phyloP scores from a whole-genome alignment of 2,113 vertebrate species.

The Takifugu bimaculatus region DNA sequence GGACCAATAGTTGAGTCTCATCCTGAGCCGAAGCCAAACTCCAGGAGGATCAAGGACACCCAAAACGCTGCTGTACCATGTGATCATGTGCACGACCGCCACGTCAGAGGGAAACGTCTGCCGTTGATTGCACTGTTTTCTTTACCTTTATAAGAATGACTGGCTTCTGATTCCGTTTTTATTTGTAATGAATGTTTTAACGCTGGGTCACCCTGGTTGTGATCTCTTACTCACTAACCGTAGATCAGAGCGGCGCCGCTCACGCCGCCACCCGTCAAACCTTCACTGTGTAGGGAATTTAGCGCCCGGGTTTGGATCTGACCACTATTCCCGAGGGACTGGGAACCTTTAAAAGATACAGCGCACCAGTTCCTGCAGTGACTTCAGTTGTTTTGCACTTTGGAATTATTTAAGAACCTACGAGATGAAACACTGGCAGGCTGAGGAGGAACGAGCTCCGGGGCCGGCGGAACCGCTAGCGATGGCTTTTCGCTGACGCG shows the following conservation, averaged over 20 bases:
- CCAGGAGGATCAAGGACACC: slow-evolving; percentile 37
- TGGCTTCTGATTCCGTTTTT: slow-evolving; percentile 18
- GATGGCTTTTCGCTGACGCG: slow-evolving; percentile 41
- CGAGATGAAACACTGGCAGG: slow-evolving; percentile 36
- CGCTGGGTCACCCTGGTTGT: slow-evolving; percentile 56
- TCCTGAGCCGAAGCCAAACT: slow-evolving; percentile 45
- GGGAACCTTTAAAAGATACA: background rate
- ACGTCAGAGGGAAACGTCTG: slow-evolving; percentile 60
- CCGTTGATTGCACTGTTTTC: slow-evolving; percentile 64
- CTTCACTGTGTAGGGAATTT: slow-evolving; percentile 3
- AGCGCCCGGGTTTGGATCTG: slow-evolving; percentile 1
- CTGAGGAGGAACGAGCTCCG: slow-evolving; percentile 41
- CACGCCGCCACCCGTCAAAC: background rate
- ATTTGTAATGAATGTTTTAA: slow-evolving; percentile 57
- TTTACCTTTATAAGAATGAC: slow-evolving; percentile 48
- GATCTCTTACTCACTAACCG: slow-evolving; percentile 46
- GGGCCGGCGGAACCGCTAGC: slow-evolving; percentile 42
- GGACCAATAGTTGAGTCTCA: slow-evolving; percentile 52
- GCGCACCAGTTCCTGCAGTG: slow-evolving; percentile 16
- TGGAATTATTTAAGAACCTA: slow-evolving; percentile 44
- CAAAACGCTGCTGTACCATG: slow-evolving; percentile 48
- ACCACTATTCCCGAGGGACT: background rate
- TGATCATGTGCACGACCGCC: slow-evolving; percentile 46
- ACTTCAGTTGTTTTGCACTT: slow-evolving; percentile 54
- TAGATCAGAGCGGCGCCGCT: slow-evolving; percentile 14